Evolutionary conservation across 1,140 invertebrate species (phyloP), one percentile per base, ranked within the genome.

Genomic region (Lasaia peninsularis): DNA sequence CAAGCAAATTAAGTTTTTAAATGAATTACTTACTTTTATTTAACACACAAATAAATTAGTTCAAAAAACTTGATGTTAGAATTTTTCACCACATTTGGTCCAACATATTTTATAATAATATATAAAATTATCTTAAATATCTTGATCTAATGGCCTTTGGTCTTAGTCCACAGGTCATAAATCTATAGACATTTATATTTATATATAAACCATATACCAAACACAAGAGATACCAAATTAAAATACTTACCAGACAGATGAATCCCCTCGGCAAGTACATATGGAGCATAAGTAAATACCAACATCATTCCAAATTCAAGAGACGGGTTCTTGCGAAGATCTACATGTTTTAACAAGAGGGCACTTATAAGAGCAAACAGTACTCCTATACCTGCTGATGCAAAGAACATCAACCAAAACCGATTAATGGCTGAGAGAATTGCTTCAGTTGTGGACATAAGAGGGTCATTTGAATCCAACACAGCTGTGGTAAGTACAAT

Each of bases 261-360:
- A 61, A 99, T 94, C 34, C 98, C 98, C 91, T 99, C 98, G 40
- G 98, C 98, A 34, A 99, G 86, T 10, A 98, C 98, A 90, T 99
- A 99, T 0, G 98, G 98, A 5, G 97, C 95, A 91, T 99, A 99
- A 11, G 98, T 98, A 76, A 99, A 99, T 10, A 99, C 96, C 14
- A 99, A 89, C 95, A 99, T 98, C 89, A 99, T 95, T 32, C 96
- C 98, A 91, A 99, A 98, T 89, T 99, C 98, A 34, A 99, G 89
- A 5, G 98, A 99, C 0, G 98, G 98, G 90, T 99, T 98, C 88
- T 98, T 98, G 34, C 98, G 91, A 11, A 99, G 91, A 90, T 99
- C 97, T 62, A 99, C 93, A 91, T 99, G 96, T 90, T 99, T 99
- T 20, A 99, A 91, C 32, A 99, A 89, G 24, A 99, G 87, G 32